Conservation (phyloP, 2,113 vertebrate genomes). For the Rhinogobius similis region DNA sequence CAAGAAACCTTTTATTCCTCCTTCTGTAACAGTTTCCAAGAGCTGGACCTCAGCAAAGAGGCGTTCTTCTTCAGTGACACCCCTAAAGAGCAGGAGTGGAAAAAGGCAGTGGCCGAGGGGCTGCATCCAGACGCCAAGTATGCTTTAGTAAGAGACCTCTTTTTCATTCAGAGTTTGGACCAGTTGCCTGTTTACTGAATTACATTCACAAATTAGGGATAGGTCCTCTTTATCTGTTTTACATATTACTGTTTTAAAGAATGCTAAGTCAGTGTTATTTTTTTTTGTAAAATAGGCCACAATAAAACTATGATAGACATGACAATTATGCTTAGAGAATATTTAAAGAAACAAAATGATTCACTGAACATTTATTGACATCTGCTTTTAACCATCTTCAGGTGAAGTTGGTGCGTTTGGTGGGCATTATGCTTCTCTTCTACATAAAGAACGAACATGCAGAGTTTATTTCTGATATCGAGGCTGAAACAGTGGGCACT, state of each 20-base stretch:
- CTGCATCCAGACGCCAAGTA: slow-evolving; percentile 93
- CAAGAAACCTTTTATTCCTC: neutral
- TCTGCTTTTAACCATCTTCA: slow-evolving; percentile 53
- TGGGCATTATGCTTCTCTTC: slow-evolving; percentile 94
- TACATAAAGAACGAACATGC: slow-evolving; percentile 90
- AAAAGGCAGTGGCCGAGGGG: slow-evolving; percentile 86
- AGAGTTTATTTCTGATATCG: slow-evolving; percentile 85
- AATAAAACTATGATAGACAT: too few relatives aligned
- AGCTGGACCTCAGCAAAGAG: slow-evolving; percentile 97
- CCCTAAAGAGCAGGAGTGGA: slow-evolving; percentile 95
- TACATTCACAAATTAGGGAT: neutral
- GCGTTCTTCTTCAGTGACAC: slow-evolving; percentile 97
- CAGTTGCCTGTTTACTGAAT: neutral
- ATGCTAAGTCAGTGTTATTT: neutral
- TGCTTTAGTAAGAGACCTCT: slow-evolving; percentile 85
- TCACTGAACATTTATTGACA: neutral
- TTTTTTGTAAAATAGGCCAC: too few relatives aligned
- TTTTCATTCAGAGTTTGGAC: neutral
- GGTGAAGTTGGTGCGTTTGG: slow-evolving; percentile 90
- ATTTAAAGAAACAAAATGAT: neutral
- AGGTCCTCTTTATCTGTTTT: neutral
- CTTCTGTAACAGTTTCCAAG: slow-evolving; percentile 86
- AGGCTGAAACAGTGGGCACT: slow-evolving; percentile 92
- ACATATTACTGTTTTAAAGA: neutral
- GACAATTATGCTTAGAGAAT: too few relatives aligned